Conservation (phyloP, 2,888 invertebrate genomes). For the Mantis religiosa region DNA sequence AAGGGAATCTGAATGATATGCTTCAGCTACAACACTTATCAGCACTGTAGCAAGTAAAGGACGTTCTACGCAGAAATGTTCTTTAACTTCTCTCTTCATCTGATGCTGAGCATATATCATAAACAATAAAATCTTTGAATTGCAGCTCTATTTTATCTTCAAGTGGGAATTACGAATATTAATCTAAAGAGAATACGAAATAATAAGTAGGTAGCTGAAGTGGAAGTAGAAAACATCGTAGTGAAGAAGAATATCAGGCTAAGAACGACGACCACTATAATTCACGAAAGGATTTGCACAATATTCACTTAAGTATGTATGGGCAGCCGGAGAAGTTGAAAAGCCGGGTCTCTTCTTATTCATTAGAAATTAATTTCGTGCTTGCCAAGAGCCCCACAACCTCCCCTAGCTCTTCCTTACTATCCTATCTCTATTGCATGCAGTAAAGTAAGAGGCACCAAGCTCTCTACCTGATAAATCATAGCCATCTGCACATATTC, state of each 20-base stretch:
- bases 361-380: neutral
- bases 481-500: neutral
- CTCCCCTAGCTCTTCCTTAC: neutral
- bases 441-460: neutral
- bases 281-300: neutral
- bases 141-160: too few relatives aligned
- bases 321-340: neutral
- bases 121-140: too few relatives aligned
- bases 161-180: too few relatives aligned
- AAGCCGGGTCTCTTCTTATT: neutral
- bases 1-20: too few relatives aligned
- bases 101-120: too few relatives aligned
- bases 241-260: neutral
- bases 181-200: too few relatives aligned
- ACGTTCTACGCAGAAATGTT: too few relatives aligned
- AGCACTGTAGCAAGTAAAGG: too few relatives aligned
- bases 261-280: neutral
- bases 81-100: too few relatives aligned
- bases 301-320: neutral
- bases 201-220: neutral
- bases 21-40: too few relatives aligned
- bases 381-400: neutral
- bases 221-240: neutral
- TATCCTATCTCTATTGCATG: neutral
- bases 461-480: neutral